Evolutionary conservation across 1,140 invertebrate species (phyloP), one percentile per base, ranked within the genome.

Genomic region (Cotesia chilonis): DNA sequence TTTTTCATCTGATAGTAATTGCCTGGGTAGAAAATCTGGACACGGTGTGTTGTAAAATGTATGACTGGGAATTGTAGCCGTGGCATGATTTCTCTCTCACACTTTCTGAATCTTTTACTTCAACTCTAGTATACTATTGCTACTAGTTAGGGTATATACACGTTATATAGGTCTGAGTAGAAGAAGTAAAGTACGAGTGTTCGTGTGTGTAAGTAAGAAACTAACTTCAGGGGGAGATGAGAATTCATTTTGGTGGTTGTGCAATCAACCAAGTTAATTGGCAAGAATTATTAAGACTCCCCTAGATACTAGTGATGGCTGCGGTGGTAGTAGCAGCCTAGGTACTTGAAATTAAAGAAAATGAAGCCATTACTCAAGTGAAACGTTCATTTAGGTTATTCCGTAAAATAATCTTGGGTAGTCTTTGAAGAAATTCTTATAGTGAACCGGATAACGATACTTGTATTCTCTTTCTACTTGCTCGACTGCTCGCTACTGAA

Each of bases 1-100:
- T 78, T 82, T 81, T 77, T 74, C 70, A 78, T 74, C 71, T 68
- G 71, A 74, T 75, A 78, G 75, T 78, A 76, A 76, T 71, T 72
- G 73, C 65, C 72, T 28, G 54, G 68, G 63, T 35, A 65, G 61
- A 38, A 54, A 52, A 41, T 28, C 67, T 67, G 70, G 63, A 72
- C 70, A 72, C 37, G 35, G 10, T 28, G 41, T 47, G 41, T 7
- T 47, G 14, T 4, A 37, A 60, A 72, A 66, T 38, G 64, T 59
- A 72, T 37, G 64, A 72, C 70, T 67, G 55, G 54, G 52, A 72
- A 55, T 72, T 65, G 14, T 64, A 35, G 68, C 38, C 57, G 67
- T 47, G 69, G 51, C 52, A 52, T 55, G 14, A 59, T 60, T 20
- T 72, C 59, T 14, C 14, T 20, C 12, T n/a, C 20, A 5, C 14